Base-by-base conservation (phyloP, 2,797 vertebrate species). In the Sarcophilus harrisii region DNA sequence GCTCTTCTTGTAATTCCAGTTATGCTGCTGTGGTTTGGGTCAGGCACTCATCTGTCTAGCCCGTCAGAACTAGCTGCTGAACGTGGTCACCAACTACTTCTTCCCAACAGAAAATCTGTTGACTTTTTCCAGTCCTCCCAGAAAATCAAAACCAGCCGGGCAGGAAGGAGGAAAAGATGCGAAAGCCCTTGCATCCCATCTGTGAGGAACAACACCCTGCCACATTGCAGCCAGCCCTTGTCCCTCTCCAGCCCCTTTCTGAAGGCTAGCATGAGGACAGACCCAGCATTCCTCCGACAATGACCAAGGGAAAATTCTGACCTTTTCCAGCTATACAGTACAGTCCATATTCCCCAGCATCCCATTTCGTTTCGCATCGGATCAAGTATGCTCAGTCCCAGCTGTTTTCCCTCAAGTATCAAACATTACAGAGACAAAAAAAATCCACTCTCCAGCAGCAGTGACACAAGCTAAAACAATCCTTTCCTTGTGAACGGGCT, bases 391-490 rank as follows among this genome's bases (percentile, higher is more conserved):
- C 97, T 98, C 97, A 91, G 95, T 98, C 98, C 98, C 99, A 99
- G 99, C 98, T 99, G 99, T 99, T 99, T 99, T 98, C 98, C 98
- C 99, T 99, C 98, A 99, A 99, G 99, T 98, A 98, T 98, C 98
- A 98, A 98, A 98, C 98, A 98, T 99, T 98, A 98, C 98, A 98
- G 98, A 98, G 97, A 98, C 97, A 95, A 95, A 97, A 98, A 98
- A 97, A 98, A 98, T 98, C 94, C 96, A 97, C 98, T 96, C 97
- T 98, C 97, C 98, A 93, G 97, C 98, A 98, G 98, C 98, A 98
- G 97, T 98, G 98, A 98, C 98, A 98, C 98, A 98, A 98, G 98
- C 98, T 98, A 98, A 98, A 99, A 99, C 98, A 99, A 99, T 98
- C 98, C 98, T 98, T 98, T 98, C 98, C 98, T 99, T 99, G 98